Percentiles rank a stretch among this genome's conserved stretches.
Conservation (phyloP, 2,888 invertebrate genomes). For the Scaptomyza cyrtandrae region DNA sequence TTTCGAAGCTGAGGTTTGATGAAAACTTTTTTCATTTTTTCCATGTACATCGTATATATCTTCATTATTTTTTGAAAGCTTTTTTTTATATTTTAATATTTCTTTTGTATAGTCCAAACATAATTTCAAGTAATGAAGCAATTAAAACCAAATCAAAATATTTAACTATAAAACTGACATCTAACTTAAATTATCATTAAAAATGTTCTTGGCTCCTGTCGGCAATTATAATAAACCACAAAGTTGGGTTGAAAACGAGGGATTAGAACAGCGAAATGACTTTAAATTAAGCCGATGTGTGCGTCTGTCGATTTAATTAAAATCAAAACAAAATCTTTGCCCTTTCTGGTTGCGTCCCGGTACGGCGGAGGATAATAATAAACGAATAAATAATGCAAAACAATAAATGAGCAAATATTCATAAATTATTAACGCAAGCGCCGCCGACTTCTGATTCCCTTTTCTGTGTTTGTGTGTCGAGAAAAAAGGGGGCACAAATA, state of each 20-base stretch:
- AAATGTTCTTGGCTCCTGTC: conserved; percentile 3
- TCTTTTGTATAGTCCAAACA: not conserved
- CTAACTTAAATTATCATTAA: conserved; percentile 25
- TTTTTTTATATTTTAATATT: not conserved
- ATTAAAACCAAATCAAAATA: conserved; percentile 1
- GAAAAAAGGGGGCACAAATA: conserved; percentile 68
- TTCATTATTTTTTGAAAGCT: too few species aligned
- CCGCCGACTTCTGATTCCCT: conserved; percentile 43
- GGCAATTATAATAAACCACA: conserved; percentile 23
- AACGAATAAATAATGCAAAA: conserved; percentile 78
- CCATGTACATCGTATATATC: too few species aligned
- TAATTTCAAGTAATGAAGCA: not conserved
- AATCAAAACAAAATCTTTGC: conserved; percentile 78
- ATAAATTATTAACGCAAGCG: conserved; percentile 77
- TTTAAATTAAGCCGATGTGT: conserved; percentile 74
- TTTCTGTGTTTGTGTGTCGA: conserved; percentile 1
- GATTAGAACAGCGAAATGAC: conserved; percentile 70
- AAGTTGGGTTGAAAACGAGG: conserved; percentile 28
- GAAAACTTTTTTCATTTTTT: too few species aligned
- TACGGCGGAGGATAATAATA: conserved; percentile 66
- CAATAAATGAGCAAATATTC: conserved; percentile 81
- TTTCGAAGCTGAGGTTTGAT: too few species aligned
- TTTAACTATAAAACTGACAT: not conserved
- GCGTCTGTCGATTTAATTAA: conserved; percentile 79
- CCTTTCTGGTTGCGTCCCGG: conserved; percentile 12